phyloP scores from a whole-genome alignment of 2,113 vertebrate species.

The Corynorhinus townsendii region DNA sequence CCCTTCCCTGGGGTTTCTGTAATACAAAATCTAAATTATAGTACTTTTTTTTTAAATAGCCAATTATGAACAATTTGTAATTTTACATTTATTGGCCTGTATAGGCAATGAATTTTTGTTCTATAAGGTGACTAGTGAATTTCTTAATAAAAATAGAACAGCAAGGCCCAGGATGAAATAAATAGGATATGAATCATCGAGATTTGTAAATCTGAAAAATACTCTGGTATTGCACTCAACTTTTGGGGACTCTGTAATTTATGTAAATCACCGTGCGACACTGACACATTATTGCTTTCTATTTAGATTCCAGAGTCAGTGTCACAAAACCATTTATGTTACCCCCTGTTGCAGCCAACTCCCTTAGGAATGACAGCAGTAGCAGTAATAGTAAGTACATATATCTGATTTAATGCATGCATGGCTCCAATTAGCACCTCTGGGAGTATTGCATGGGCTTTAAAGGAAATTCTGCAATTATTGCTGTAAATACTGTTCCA shows the following conservation, averaged over 20 bases:
- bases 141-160: conserved; percentile 12
- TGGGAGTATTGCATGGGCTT: conserved; percentile 73
- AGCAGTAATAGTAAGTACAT: conserved; percentile 84
- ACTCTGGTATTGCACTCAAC: conserved; percentile 34
- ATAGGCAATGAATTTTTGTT: background rate
- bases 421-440: conserved; percentile 72
- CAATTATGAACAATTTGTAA: background rate
- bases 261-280: conserved; percentile 62
- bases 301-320: conserved; percentile 85
- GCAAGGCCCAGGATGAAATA: conserved; percentile 1
- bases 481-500: conserved; percentile 55
- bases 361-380: conserved; percentile 86
- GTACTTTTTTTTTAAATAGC: background rate
- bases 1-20: background rate
- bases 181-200: conserved; percentile 15
- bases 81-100: background rate
- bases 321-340: conserved; percentile 86
- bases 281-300: conserved; percentile 81
- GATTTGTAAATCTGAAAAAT: conserved; percentile 1
- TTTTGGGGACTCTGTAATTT: conserved; percentile 63
- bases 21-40: background rate
- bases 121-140: background rate
- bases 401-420: conserved; percentile 73
- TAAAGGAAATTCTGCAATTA: conserved; percentile 67
- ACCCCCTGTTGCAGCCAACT: conserved; percentile 86